Percentiles rank a stretch among this genome's conserved stretches.
phyloP scores from a whole-genome alignment of 1,140 invertebrate species.

The Rhopalosiphum padi region DNA sequence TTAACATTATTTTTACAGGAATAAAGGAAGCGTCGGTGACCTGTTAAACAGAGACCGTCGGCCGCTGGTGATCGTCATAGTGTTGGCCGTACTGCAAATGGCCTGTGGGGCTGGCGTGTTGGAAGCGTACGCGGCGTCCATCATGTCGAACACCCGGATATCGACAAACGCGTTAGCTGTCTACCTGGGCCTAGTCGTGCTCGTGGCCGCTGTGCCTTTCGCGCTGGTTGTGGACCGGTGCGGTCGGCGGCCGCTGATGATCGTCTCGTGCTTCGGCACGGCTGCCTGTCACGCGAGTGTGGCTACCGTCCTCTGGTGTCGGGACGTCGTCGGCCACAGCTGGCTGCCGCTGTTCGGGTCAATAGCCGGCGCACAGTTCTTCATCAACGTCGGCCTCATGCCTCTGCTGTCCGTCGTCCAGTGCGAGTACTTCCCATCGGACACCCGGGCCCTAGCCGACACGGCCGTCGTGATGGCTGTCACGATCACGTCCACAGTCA shows the following conservation, averaged over 20 bases:
- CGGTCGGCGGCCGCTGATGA: conserved; percentile 74
- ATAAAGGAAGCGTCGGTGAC: not conserved
- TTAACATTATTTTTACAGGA: not conserved
- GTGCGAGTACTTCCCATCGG: conserved; percentile 60
- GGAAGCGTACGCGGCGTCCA: conserved; percentile 76
- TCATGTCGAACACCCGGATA: conserved; percentile 71
- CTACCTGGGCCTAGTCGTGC: conserved; percentile 72
- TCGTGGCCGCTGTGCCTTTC: conserved; percentile 71
- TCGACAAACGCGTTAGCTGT: conserved; percentile 68
- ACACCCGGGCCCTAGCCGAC: conserved; percentile 59
- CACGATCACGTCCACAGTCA: conserved; percentile 66
- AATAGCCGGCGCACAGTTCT: conserved; percentile 53
- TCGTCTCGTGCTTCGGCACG: conserved; percentile 69
- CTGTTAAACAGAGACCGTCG: conserved; percentile 67
- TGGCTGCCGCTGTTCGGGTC: conserved; percentile 22
- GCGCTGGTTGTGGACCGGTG: conserved; percentile 74
- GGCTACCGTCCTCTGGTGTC: conserved; percentile 49
- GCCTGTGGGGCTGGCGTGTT: conserved; percentile 79
- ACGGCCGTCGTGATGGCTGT: conserved; percentile 59
- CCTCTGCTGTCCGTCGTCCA: conserved; percentile 58
- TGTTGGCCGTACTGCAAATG: conserved; percentile 77
- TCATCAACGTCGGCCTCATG: conserved; percentile 58
- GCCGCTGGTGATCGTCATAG: conserved; percentile 71
- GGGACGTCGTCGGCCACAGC: not conserved
- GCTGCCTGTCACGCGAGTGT: conserved; percentile 63